Base-by-base conservation (phyloP, 2,888 invertebrate species). In the Chydorus sphaericus region DNA sequence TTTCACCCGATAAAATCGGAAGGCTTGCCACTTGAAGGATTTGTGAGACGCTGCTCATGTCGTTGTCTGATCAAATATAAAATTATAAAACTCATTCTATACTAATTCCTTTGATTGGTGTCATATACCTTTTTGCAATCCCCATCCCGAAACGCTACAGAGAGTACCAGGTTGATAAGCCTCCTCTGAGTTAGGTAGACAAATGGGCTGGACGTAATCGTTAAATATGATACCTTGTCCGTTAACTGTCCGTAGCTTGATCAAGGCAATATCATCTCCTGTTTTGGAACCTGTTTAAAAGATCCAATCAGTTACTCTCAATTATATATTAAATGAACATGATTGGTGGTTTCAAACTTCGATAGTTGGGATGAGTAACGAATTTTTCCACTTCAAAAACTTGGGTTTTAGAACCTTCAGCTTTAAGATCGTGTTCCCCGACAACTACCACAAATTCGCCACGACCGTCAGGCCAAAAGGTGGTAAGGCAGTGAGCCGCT, bases 61-160 rank as follows among this genome's bases (percentile, higher is more conserved):
- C 73, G 14, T 16, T 23, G 33, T 20, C 59, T 58, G 36, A 48
- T 54, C 23, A 36, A 44, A 30, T 49, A 44, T 6, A 10, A 28
- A 30, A 28, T 29, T 10, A 2, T 28, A n/a, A 39, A 39, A 33
- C 28, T 36, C 23, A 8, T 33, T 14, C 36, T 33, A 33, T 33
- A 14, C 14, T 11, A 33, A 33, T 11, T n/a, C n/a, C n/a, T 33
- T 33, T 33, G 39, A 38, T 16, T 52, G 33, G 50, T 38, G 30
- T 26, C 8, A 39, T 71, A 67, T 64, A 66, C 77, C 70, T 61
- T 73, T 72, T 56, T 73, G 73, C 11, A 79, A 79, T 2, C 88
- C 88, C 86, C 87, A 88, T 8, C 88, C 88, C 4, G 83, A 83
- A 14, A 87, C 82, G 1, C 80, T 76, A 63, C 87, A 88, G 75